Evolutionary conservation across 1,140 invertebrate genomes (phyloP).

Genomic region (Achatina immaculata): DNA sequence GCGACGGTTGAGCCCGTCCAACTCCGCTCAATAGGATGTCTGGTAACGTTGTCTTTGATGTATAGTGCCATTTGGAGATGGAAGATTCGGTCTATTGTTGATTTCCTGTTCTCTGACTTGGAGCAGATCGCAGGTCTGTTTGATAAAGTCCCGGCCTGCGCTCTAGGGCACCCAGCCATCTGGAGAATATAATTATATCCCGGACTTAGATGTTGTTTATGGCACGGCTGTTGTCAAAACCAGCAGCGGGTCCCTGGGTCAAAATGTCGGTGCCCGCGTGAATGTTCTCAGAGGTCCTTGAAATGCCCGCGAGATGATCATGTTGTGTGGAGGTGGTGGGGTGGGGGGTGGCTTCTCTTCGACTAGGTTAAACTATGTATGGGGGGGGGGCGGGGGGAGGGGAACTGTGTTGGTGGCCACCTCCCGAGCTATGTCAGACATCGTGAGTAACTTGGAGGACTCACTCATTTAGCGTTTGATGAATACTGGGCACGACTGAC

Average conservation of each 20-base stretch:
- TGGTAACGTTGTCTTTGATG: neutral
- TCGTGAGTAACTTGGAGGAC: no score
- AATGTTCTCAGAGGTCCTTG: neutral
- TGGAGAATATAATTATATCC: neutral
- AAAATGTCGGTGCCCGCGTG: neutral
- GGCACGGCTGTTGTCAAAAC: neutral
- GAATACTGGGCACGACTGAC: no score
- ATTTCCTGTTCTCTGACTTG: neutral
- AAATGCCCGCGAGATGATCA: no score
- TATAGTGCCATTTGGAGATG: constrained; percentile 1
- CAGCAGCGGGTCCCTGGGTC: no score
- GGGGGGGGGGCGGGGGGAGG: no score
- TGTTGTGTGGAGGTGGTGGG: no score
- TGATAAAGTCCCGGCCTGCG: neutral
- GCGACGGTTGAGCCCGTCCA: neutral
- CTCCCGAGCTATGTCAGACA: no score
- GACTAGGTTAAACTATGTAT: no score
- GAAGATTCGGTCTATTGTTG: neutral
- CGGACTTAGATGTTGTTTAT: neutral
- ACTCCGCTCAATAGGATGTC: neutral
- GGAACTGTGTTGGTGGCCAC: no score
- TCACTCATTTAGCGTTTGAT: no score
- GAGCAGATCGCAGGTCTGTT: neutral
- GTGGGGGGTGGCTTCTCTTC: no score
- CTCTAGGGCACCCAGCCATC: neutral